Base-by-base conservation (phyloP, 2,888 invertebrate genomes). In the Chalcosyrphus nemorum region DNA sequence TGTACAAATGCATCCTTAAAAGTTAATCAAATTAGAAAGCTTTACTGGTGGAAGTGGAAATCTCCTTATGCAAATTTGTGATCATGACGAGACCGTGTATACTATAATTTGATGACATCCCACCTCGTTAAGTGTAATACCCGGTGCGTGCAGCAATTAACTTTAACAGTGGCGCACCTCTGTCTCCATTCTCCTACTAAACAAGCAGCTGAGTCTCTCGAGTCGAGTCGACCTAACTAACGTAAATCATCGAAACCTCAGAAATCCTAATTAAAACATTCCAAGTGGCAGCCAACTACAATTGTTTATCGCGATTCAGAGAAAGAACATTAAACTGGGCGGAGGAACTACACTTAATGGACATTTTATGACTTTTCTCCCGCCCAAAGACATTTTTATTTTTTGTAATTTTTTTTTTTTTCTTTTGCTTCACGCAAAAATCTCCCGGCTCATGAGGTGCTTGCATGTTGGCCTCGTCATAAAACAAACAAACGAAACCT, bases 241-340 rank as follows among this genome's bases (percentile, higher is more conserved):
- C 65, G 75, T 80, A 80, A 84, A 84, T 80, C 84, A 84, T 84
- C 63, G 68, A 80, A 84, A 84, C 78, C 74, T 84, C 68, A 66
- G 68, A 74, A 84, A 75, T 70, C 50, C 78, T 80, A 74, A 80
- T 80, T 80, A 84, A 84, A 80, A 70, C 50, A 80, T 38, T 70
- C 63, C 63, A 75, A 84, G 65, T 54, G 78, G 65, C 70, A 78
- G 63, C 38, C 57, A 74, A 63, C 61, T 77, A 61, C 66, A 63
- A 82, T 78, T 82, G 78, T 84, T 78, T 70, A 80, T 78, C 80
- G 65, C 80, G 70, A 80, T 84, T 84, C 78, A 74, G 63, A 80
- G 84, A 84, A 84, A 80, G 52, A 65, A 43, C 84, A 84, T 84
- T 70, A 84, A 84, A 84, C 52, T 57, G 68, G 74, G 74, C 56